phyloP scores from a whole-genome alignment of 2,888 invertebrate species.

The Pammene fasciana region DNA sequence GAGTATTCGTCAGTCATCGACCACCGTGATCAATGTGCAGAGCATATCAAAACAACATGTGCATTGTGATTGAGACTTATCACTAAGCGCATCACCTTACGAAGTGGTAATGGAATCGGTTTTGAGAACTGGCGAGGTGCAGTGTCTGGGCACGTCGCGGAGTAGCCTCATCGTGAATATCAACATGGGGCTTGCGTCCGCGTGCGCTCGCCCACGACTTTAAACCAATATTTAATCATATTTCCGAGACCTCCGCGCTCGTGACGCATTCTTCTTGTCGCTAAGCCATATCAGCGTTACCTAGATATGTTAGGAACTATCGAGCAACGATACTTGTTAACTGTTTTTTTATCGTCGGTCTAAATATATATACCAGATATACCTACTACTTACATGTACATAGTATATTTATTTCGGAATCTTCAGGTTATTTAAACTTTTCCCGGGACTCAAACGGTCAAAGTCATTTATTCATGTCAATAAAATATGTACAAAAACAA shows the following conservation, averaged over 20 bases:
- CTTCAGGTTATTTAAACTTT: too few relatives aligned
- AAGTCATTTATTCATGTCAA: too few relatives aligned
- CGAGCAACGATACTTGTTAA: too few relatives aligned
- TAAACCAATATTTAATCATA: slow-evolving; percentile 73
- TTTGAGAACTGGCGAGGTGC: neutral
- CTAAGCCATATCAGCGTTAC: neutral
- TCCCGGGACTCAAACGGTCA: too few relatives aligned
- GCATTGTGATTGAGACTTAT: slow-evolving; percentile 8
- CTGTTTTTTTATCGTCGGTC: neutral
- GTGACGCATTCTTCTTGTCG: slow-evolving; percentile 65
- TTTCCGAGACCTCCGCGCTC: slow-evolving; percentile 68
- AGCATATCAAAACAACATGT: slow-evolving; percentile 12
- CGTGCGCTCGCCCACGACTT: slow-evolving; percentile 51
- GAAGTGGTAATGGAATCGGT: neutral
- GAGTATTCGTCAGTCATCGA: neutral
- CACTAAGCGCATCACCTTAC: slow-evolving; percentile 4
- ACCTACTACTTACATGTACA: too few relatives aligned
- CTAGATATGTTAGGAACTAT: neutral
- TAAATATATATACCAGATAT: too few relatives aligned
- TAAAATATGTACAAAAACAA: too few relatives aligned
- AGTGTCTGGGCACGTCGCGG: slow-evolving; percentile 8
- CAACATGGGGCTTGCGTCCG: slow-evolving; percentile 36
- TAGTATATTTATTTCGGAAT: too few relatives aligned
- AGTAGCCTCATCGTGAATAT: slow-evolving; percentile 2
- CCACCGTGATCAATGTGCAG: neutral